phyloP scores from a whole-genome alignment of 2,888 invertebrate genomes.

The Halictus quadricinctus region DNA sequence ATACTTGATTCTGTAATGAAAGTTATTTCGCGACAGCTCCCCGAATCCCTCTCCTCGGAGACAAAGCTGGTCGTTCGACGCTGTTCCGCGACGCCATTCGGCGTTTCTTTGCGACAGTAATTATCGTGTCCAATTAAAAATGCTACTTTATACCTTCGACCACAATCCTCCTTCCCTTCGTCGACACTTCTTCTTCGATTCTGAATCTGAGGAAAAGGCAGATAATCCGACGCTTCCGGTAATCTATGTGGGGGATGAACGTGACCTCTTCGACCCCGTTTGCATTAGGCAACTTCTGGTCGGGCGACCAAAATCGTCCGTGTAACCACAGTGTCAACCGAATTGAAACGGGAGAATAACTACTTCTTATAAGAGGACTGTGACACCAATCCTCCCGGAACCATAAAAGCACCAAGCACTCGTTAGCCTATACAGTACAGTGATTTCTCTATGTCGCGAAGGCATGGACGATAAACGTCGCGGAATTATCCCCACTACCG shows the following conservation, averaged over 20 bases:
- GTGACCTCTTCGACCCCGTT: not conserved
- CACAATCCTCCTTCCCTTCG: not conserved
- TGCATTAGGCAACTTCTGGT: not conserved
- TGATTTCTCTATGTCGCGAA: no score
- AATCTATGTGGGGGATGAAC: not conserved
- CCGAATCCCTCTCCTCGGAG: conserved; percentile 20
- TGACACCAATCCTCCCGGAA: no score
- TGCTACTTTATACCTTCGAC: conserved; percentile 21
- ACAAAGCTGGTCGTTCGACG: conserved; percentile 15
- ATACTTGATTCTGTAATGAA: conserved; percentile 60
- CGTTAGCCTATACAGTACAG: no score
- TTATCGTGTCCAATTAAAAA: conserved; percentile 50
- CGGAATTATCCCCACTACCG: no score
- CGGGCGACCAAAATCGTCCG: not conserved
- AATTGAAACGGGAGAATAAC: no score
- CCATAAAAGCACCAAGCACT: no score
- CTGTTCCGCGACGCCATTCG: conserved; percentile 9
- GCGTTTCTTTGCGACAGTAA: conserved; percentile 24
- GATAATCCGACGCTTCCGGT: not conserved
- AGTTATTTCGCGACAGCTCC: conserved; percentile 55
- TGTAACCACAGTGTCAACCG: not conserved
- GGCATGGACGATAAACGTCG: no score
- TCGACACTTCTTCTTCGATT: not conserved
- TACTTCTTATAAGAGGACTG: no score
- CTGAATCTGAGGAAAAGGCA: not conserved